These are phyloP conservation scores for Eupristina koningsbergeri DNA, from an alignment of 1,140 invertebrate genomes.

Conservation along the genomic window DNA sequence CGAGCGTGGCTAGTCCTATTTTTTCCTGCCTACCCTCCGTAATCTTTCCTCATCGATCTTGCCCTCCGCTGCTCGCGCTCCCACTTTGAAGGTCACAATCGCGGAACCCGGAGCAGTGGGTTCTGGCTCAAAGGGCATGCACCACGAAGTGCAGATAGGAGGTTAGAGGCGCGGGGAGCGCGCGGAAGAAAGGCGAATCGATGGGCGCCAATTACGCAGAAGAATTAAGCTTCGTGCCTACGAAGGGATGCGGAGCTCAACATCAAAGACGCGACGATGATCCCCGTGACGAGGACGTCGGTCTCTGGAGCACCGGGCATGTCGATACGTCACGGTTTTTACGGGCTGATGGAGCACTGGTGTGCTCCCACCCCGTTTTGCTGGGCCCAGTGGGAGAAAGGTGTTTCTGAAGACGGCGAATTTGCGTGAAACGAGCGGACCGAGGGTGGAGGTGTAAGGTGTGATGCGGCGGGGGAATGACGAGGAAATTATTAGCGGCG, in stretches of 20 bases:
- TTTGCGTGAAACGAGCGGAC: slow-evolving; percentile 69
- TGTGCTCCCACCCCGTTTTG: background rate
- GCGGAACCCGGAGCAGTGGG: slow-evolving; percentile 25
- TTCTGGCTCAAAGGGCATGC: slow-evolving; percentile 18
- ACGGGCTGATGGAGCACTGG: slow-evolving; percentile 8
- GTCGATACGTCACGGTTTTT: slow-evolving; percentile 46
- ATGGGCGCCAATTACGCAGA: slow-evolving; percentile 64
- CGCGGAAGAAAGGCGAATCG: slow-evolving; percentile 2
- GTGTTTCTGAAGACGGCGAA: slow-evolving; percentile 54
- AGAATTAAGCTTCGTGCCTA: slow-evolving; percentile 60
- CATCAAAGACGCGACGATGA: slow-evolving; percentile 64
- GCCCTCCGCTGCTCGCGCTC: background rate
- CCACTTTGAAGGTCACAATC: slow-evolving; percentile 10
- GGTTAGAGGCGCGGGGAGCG: no score
- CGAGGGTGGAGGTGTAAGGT: slow-evolving; percentile 52
- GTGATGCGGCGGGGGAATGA: slow-evolving; percentile 19
- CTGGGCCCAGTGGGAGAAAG: background rate
- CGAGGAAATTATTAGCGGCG: slow-evolving; percentile 39
- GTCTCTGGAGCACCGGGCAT: slow-evolving; percentile 32
- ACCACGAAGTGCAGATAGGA: background rate
- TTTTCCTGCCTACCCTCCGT: slow-evolving; percentile 16
- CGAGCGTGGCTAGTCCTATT: slow-evolving; percentile 19
- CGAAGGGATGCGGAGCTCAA: slow-evolving; percentile 48
- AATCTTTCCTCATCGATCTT: slow-evolving; percentile 35
- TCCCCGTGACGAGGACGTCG: slow-evolving; percentile 55